Percentiles rank a stretch among this genome's conserved stretches.
phyloP scores from a whole-genome alignment of 2,888 invertebrate species.

The Callinectes sapidus region DNA sequence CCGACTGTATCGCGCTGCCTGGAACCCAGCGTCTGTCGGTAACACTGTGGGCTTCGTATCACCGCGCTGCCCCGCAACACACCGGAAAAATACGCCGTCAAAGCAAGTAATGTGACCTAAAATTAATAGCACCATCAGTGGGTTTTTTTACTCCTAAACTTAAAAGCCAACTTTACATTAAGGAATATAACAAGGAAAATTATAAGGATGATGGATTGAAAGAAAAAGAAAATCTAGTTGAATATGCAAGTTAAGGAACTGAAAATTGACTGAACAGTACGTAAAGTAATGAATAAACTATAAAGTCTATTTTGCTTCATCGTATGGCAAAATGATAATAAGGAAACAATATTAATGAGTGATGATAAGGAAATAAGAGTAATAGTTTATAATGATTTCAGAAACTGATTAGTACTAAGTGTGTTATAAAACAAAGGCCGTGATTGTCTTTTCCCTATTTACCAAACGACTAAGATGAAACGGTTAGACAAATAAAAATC shows the following conservation, averaged over 20 bases:
- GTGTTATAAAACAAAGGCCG: background rate
- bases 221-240: too few species aligned
- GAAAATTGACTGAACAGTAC: too few species aligned
- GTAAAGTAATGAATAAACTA: too few species aligned
- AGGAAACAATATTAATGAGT: background rate
- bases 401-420: background rate
- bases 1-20: background rate
- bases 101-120: conserved; percentile 42
- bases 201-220: background rate
- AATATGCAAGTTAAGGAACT: too few species aligned
- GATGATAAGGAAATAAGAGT: background rate
- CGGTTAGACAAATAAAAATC: background rate
- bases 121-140: conserved; percentile 54
- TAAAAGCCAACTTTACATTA: background rate
- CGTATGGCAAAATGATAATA: too few species aligned
- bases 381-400: background rate
- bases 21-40: background rate
- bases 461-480: background rate
- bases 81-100: background rate
- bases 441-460: background rate
- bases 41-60: background rate
- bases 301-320: too few species aligned
- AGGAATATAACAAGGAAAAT: background rate
- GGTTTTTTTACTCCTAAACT: conserved; percentile 23
- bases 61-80: background rate